Base-by-base conservation (phyloP, 2,888 invertebrate species). In the Metopia argyrocephala region DNA sequence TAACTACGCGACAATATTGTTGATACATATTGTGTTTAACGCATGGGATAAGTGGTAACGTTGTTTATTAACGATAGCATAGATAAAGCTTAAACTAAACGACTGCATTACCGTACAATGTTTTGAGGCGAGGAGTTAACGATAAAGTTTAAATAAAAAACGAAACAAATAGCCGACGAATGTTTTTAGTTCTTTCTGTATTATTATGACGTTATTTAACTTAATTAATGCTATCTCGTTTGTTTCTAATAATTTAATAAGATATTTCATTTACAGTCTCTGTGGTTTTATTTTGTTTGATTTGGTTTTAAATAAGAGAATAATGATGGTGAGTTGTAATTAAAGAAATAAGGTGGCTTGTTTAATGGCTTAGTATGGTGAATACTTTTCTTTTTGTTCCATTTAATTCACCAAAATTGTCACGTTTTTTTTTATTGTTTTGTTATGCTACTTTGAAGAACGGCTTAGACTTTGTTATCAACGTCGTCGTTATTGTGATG, bases 21-120 rank as follows among this genome's bases (percentile, higher is more conserved):
- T 68, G 82, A 79, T 83, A 79, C 85, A 84, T 85, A 83, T 83
- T 84, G 83, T 73, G 52, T 69, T 61, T 45, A 76, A 78, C 56
- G 57, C 57, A 45, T 68, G 65, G 79, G n/a, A 12, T 38, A 31
- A 65, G 46, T 18, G 5, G 56, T 75, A 66, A 76, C 57, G 76
- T 79, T 74, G 76, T 52, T 73, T 83, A 85, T 65, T 65, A 85
- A 84, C 86, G 85, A 86, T 48, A 21, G n/a, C 62, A 66, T 52
- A 62, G 54, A 50, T 64, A 18, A 71, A 73, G 27, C 45, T 62
- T 71, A 73, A 73, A n/a, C 25, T 20, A 59, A 64, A 56, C 78
- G 76, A 75, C 61, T 50, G 78, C 81, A 81, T 81, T 75, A 74
- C 74, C 74, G 74, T 66, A 28, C 15, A 56, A 28, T 21, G n/a